Evolutionary conservation across 2,888 invertebrate species (phyloP).

Genomic region (Scaptomyza tumidula): DNA sequence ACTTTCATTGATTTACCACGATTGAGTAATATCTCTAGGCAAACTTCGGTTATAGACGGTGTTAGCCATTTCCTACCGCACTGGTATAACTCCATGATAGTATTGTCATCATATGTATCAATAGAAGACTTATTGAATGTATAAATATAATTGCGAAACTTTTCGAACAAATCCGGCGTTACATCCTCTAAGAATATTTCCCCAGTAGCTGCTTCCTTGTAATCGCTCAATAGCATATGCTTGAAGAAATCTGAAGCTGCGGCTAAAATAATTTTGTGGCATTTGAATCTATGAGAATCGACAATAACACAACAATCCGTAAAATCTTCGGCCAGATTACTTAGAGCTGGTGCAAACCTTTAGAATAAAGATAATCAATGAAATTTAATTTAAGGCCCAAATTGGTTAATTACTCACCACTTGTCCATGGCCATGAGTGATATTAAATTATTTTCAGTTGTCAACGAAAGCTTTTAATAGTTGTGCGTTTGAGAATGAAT

Average conservation of each 20-base stretch:
- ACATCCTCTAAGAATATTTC: constrained; percentile 19
- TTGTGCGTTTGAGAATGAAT: too few species aligned
- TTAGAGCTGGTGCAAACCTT: constrained; percentile 24
- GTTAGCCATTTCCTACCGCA: constrained; percentile 32
- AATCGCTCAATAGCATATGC: constrained; percentile 13
- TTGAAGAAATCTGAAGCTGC: constrained; percentile 36
- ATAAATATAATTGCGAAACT: constrained; percentile 27
- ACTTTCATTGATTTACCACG: background rate
- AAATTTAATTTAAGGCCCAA: background rate
- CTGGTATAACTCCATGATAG: constrained; percentile 4
- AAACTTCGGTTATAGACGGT: constrained; percentile 4
- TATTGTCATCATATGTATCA: background rate
- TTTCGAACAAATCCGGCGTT: constrained; percentile 25
- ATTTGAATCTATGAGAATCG: constrained; percentile 10
- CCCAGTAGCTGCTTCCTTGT: constrained; percentile 22
- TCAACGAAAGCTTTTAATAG: background rate
- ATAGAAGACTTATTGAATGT: constrained; percentile 1
- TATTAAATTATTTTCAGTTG: background rate
- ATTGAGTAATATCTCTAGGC: background rate
- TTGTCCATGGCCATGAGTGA: constrained; percentile 1
- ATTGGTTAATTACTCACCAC: background rate
- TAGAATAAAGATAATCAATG: background rate
- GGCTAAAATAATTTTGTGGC: constrained; percentile 40
- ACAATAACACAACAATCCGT: constrained; percentile 29
- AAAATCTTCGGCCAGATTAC: constrained; percentile 15